Evolutionary conservation across 2,888 invertebrate species (phyloP).

Genomic region (Crematogaster levior): DNA sequence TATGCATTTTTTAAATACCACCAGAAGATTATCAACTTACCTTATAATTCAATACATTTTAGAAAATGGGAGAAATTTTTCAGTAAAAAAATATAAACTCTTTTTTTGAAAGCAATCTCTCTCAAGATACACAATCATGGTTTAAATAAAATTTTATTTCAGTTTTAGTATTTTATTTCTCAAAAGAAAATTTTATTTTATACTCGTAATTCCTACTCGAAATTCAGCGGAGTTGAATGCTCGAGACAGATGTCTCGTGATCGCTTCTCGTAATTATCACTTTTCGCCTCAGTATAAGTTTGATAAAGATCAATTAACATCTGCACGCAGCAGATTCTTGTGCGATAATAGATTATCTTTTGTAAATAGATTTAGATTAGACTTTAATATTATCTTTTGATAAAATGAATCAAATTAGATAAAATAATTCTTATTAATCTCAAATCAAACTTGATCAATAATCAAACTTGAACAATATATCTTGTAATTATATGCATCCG

Average conservation of each 20-base stretch:
- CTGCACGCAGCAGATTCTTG: slow-evolving; percentile 1
- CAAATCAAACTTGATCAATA: too few relatives aligned
- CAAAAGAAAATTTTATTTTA: neutral
- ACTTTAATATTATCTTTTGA: neutral
- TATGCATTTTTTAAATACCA: too few relatives aligned
- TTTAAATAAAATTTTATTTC: neutral
- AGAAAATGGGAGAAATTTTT: neutral
- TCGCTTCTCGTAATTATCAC: too few relatives aligned
- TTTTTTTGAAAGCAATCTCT: neutral
- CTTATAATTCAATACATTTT: neutral
- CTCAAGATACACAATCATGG: neutral
- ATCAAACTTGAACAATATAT: neutral
- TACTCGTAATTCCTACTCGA: slow-evolving; percentile 1
- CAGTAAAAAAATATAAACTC: neutral
- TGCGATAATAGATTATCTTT: slow-evolving; percentile 27
- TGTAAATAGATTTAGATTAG: too few relatives aligned
- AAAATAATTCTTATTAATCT: neutral
- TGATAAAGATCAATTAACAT: slow-evolving; percentile 34
- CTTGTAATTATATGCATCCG: neutral
- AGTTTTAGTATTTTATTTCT: too few relatives aligned
- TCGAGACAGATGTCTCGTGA: neutral
- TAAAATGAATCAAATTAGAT: neutral
- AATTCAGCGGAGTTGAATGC: neutral
- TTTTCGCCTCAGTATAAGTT: neutral
- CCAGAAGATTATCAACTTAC: neutral